phyloP scores from a whole-genome alignment of 2,888 invertebrate genomes.

The Plagodis dolabraria region DNA sequence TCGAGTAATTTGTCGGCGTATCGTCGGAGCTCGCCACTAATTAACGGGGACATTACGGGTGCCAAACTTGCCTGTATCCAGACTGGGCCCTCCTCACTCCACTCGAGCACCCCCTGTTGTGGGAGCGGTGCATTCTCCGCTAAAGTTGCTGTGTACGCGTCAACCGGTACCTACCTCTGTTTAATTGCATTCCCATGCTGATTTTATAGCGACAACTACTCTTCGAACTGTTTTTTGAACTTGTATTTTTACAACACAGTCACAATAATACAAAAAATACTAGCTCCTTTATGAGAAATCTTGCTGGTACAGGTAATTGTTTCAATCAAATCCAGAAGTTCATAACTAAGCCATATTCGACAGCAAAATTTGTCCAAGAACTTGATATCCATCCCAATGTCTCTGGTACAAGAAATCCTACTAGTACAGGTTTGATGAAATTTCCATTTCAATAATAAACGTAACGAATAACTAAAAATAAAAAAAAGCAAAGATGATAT shows the following conservation, averaged over 20 bases:
- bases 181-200: slow-evolving; percentile 40
- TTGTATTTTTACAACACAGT: not conserved
- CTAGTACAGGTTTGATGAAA: too few species aligned
- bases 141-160: slow-evolving; percentile 45
- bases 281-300: not conserved
- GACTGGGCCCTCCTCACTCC: slow-evolving; percentile 44
- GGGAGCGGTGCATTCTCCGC: slow-evolving; percentile 44
- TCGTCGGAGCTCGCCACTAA: slow-evolving; percentile 72
- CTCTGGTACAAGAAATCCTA: too few species aligned
- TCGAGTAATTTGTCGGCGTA: slow-evolving; percentile 72
- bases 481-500: too few species aligned
- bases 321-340: too few species aligned
- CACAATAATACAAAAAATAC: too few species aligned
- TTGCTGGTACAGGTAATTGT: too few species aligned
- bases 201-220: slow-evolving; percentile 12
- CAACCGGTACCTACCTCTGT: slow-evolving; percentile 38
- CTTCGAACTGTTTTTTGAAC: slow-evolving; percentile 7
- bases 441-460: too few species aligned
- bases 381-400: too few species aligned
- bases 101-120: slow-evolving; percentile 40
- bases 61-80: slow-evolving; percentile 69
- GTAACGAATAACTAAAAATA: too few species aligned
- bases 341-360: too few species aligned
- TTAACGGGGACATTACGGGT: slow-evolving; percentile 75
- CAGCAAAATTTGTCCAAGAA: too few species aligned